Base-by-base conservation (phyloP, 1,140 invertebrate genomes). In the Micrasema minimum region DNA sequence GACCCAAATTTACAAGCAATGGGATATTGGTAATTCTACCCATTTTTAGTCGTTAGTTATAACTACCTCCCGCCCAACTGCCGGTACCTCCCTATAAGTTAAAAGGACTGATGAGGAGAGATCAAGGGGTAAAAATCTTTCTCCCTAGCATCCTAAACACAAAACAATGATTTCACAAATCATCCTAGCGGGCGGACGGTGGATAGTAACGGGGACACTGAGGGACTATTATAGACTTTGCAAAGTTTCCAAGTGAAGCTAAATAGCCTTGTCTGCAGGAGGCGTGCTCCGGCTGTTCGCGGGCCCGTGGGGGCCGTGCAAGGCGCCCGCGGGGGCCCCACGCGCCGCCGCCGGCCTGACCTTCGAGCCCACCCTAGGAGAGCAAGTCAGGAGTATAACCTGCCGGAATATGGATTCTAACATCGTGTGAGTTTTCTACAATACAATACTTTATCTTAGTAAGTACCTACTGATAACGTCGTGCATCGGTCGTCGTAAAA, bases 361-460 rank as follows among this genome's bases (percentile, higher is more conserved):
- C 11, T 75, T 75, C 61, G 74, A 75, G 55, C 74, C 74, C 11
- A 37, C 31, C 35, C 64, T 75, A 3, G 74, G 74, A 0, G 71
- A 73, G 12, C 74, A 75, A 50, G 73, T 71, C 12, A 50, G 74
- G 22, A 71, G 55, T 31, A 61, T 75, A 14, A 61, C 59, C 55
- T 75, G 74, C 65, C 38, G 68, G 20, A 71, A 71, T 45, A 31
- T 64, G 41, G 59, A 64, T 7, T 46, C 45, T 18, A 41, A 45
- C n/a, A 45, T 64, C 4, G 41, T 16, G 43, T 46, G 26, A 37
- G 37, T 12, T 43, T 18, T 61, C 11, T 18, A 48, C 11, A 4
- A 31, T 31, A 31, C 7, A 31, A 31, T 31, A 7, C 7, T 31
- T 7, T 7, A 31, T 31, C 26, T 4, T 4, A 31, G 7, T 31